A percentile compares a stretch with the other conserved stretches of the same genome.
Evolutionary conservation across 2,888 invertebrate species (phyloP).

Genomic region (Catocala nupta): DNA sequence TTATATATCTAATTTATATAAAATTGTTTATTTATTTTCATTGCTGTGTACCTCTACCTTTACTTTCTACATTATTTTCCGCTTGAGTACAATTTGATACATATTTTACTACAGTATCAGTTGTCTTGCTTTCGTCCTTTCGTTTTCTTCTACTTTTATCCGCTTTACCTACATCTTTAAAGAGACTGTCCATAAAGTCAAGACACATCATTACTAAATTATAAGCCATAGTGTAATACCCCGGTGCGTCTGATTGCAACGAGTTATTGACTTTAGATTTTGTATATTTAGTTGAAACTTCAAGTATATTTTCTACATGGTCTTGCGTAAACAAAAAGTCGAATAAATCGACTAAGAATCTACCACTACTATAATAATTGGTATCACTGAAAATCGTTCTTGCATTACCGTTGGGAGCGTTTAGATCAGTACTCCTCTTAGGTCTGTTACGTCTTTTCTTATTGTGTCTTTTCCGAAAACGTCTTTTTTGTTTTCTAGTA

Average conservation of each 20-base stretch:
- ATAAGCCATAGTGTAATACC: slow-evolving; percentile 70
- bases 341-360: slow-evolving; percentile 60
- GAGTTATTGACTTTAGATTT: slow-evolving; percentile 63
- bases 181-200: slow-evolving; percentile 72
- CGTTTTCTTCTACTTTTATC: slow-evolving; percentile 49
- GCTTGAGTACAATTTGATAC: slow-evolving; percentile 1
- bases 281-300: slow-evolving; percentile 58
- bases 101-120: neutral
- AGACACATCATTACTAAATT: slow-evolving; percentile 69
- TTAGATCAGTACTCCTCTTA: slow-evolving; percentile 56
- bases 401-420: slow-evolving; percentile 10
- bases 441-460: slow-evolving; percentile 60
- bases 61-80: neutral
- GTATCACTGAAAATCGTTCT: slow-evolving; percentile 5
- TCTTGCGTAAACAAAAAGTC: slow-evolving; percentile 61
- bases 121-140: slow-evolving; percentile 43
- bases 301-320: slow-evolving; percentile 54
- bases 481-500: slow-evolving; percentile 40
- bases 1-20: slow-evolving; percentile 6
- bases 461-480: slow-evolving; percentile 54
- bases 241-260: slow-evolving; percentile 64
- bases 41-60: neutral
- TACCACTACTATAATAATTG: slow-evolving; percentile 23
- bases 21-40: neutral
- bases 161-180: slow-evolving; percentile 55